Evolutionary conservation across 2,113 vertebrate genomes (phyloP), one percentile per base, ranked within the genome.

Genomic region (Semicossyphus pulcher): DNA sequence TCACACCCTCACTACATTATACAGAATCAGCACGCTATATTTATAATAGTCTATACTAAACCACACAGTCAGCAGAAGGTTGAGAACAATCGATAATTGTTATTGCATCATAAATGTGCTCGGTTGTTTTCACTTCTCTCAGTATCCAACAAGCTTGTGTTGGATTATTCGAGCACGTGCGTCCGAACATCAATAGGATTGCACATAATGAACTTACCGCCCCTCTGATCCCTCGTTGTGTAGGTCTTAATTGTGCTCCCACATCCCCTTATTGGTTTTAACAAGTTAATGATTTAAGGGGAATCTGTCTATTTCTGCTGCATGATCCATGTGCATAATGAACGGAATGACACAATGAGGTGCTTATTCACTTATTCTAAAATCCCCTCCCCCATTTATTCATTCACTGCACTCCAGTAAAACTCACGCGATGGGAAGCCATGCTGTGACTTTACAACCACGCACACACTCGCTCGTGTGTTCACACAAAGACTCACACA

Each of bases 361-460:
- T 72, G 74, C 79, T 91, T 81, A 82, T 83, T 86, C 78, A 87
- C 81, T 87, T 65, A 59, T 78, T 65, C 76, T 31, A 20, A 57
- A 73, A 41, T 58, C 56, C 75, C 78, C 63, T 70, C 70, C 85
- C 84, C 84, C 83, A 76, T 70, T 59, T 52, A 65, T 48, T 69
- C 65, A 65, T 77, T 83, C 75, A 36, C 74, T 86, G 76, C 62
- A 61, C 80, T 79, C 78, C 78, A 80, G 83, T 75, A 39, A 64
- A 76, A 84, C 65, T 86, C 80, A 71, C 59, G 44, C 86, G 70
- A 88, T 57, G 58, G 45, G 51, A 77, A 79, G 53, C 34, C 73
- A 54, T 60, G 63, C 57, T 72, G 26, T 75, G 77, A 85, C 78
- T 78, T 81, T 63, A 80, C 70, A 73, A 72, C 71, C 62, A 10